Base-by-base conservation (phyloP, 2,888 invertebrate genomes). In the Hemaris fuciformis region DNA sequence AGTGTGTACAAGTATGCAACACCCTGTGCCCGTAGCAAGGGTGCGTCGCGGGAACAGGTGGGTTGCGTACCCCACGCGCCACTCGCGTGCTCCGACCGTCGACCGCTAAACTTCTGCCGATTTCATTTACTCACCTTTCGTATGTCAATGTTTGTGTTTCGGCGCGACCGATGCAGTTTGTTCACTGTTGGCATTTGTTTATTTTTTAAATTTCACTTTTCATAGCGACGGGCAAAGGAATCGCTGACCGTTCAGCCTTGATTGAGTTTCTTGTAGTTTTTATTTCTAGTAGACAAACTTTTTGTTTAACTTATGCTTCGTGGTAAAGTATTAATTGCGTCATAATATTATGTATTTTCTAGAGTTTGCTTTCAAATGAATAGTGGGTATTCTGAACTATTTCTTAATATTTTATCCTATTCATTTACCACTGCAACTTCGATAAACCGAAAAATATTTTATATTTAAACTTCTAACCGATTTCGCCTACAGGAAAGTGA, bases 1-100 rank as follows among this genome's bases (percentile, higher is more conserved):
- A 20, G 2, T 2, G 8, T 2, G n/a, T 3, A 0, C 13, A 27
- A 31, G 27, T 34, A 46, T 4, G n/a, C 5, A 66, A 48, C 83
- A 75, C 0, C 75, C 81, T 80, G 79, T 84, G 77, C 66, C 64
- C 15, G 2, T 20, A 27, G 48, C 63, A 60, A 72, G 75, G 80
- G 79, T 75, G 79, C 74, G 71, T 67, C 59, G 58, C 58, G 65
- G 73, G 79, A 83, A 82, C 84, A 84, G 84, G 83, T 85, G 84
- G 75, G 62, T 62, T 69, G 61, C 64, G 66, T 38, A 46, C 46
- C 61, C 60, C 64, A 73, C 73, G 74, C 64, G 73, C 69, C 67
- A 66, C 65, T 73, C 77, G 74, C 79, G 77, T 73, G 79, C 68
- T 71, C 31, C 42, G 57, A 3, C 62, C 42, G 57, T 3, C 62